Conservation (phyloP, 2,113 vertebrate species). For the Microcebus tavaratra region DNA sequence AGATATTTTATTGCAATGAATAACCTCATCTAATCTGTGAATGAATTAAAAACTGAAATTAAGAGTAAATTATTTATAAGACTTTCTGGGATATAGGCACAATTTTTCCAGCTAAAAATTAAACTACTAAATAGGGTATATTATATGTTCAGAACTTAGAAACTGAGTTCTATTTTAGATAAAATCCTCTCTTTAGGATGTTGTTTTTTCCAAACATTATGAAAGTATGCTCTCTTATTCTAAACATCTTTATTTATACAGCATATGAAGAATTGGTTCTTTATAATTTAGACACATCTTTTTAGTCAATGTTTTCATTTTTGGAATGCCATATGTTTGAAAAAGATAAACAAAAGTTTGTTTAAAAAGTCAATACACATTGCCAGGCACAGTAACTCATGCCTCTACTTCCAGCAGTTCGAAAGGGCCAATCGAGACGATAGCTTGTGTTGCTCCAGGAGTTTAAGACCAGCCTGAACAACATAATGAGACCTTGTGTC, state of each 20-base stretch:
- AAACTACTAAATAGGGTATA: background rate
- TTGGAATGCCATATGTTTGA: background rate
- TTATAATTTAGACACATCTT: background rate
- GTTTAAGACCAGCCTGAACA: no score
- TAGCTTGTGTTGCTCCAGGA: no score
- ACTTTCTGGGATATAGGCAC: background rate
- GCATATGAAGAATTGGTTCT: background rate
- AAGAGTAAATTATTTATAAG: slow-evolving; percentile 44
- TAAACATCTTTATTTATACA: background rate
- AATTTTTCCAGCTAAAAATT: slow-evolving; percentile 5
- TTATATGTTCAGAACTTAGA: slow-evolving; percentile 31
- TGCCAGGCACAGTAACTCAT: no score
- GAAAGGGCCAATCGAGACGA: no score
- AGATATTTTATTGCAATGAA: slow-evolving; percentile 58
- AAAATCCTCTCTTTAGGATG: background rate
- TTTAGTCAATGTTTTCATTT: background rate
- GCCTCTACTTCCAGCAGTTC: no score
- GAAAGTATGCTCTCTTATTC: background rate
- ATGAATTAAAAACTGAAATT: slow-evolving; percentile 13
- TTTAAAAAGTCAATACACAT: background rate
- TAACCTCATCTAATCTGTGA: background rate
- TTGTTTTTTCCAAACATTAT: background rate
- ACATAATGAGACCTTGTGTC: no score
- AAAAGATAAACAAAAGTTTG: background rate
- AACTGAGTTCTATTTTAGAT: slow-evolving; percentile 17